Base-by-base conservation (phyloP, 1,140 invertebrate species). In the Pteromalus puparum region DNA sequence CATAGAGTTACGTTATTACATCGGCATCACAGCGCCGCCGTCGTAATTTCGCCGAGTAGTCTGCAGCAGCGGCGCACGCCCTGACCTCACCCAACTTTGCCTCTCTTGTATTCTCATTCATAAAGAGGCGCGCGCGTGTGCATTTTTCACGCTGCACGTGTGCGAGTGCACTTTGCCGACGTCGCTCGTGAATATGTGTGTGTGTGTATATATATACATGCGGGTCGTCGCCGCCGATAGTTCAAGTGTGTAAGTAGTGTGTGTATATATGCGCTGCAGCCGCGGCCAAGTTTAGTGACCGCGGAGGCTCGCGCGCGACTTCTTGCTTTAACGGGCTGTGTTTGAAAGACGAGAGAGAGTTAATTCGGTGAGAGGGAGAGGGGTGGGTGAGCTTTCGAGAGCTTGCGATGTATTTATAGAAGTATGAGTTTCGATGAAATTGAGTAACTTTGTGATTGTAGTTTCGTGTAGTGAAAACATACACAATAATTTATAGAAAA, bases 101-200 rank as follows among this genome's bases (percentile, higher is more conserved):
- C 24, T n/a, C 74, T 76, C 74, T 76, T n/a, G 38, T 48, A 26
- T 76, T 48, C 74, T 76, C 74, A 76, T 76, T 76, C 42, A 76
- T 48, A 76, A 76, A 24, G 21, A 48, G 30, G 26, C 42, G 9
- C 42, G 74, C 42, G 74, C 42, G 30, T 34, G 72, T 74, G 72
- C 72, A 42, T 74, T 34, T 70, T 70, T 70, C 28, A 12, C 68
- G 12, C 28, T n/a, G 28, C 72, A 38, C 72, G 34, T 34, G 72
- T 38, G 72, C 72, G 68, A 70, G 68, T n/a, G 53, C 53, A 61
- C 53, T 61, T 61, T 61, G 12, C 68, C 26, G 26, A 13, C 24
- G 26, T 30, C 24, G 68, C 24, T 26, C 5, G 1, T 13, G 12
- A 2, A 10, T 34, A 26, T 34, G 3, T 24, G 0, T 73, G 30